Conservation (phyloP, 2,797 vertebrate species). For the Kryptolebias ocellatus region DNA sequence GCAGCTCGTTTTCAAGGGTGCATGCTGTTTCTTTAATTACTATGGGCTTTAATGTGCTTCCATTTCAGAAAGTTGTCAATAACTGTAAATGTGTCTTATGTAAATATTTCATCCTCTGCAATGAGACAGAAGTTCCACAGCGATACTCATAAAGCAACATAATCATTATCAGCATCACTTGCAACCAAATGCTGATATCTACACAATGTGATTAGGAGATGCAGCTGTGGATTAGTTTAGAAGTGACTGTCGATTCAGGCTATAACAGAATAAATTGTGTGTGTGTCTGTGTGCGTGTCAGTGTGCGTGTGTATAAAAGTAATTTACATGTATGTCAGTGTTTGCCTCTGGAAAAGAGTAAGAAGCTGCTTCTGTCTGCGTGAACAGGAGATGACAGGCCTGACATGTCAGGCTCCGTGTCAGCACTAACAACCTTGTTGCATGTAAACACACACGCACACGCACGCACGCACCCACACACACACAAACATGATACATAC, state of each 20-base stretch:
- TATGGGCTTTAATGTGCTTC: conserved; percentile 18
- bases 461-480: background rate
- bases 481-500: background rate
- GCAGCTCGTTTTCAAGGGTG: background rate
- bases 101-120: conserved; percentile 43
- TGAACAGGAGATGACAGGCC: conserved; percentile 48
- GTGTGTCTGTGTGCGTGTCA: background rate
- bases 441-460: conserved; percentile 1
- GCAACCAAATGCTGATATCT: conserved; percentile 36
- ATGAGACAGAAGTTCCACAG: conserved; percentile 21
- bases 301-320: conserved; percentile 12
- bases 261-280: conserved; percentile 29
- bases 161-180: conserved; percentile 25
- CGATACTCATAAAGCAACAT: conserved; percentile 24
- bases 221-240: conserved; percentile 8
- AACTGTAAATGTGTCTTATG: conserved; percentile 30
- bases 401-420: conserved; percentile 37
- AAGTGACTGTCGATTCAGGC: conserved; percentile 33
- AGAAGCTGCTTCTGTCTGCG: conserved; percentile 46
- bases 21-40: conserved; percentile 7
- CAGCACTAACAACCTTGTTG: conserved; percentile 32
- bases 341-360: conserved; percentile 35
- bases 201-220: conserved; percentile 39
- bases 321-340: conserved; percentile 30
- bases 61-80: conserved; percentile 14